Base-by-base conservation (phyloP, 1,140 invertebrate species). In the Musca vetustissima region DNA sequence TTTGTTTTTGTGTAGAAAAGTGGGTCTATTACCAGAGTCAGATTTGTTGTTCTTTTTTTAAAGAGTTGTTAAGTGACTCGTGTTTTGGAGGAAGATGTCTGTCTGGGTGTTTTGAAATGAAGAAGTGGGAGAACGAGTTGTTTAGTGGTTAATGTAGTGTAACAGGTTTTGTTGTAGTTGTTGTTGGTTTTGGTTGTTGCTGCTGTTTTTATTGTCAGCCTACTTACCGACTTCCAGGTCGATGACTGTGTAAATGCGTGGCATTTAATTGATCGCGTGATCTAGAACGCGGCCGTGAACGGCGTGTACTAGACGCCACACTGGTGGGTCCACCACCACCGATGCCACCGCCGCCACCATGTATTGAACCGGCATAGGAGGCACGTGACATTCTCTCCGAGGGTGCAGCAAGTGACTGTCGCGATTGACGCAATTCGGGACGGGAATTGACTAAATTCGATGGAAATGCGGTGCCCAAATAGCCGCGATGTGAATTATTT, bases 341-440 rank as follows among this genome's bases (percentile, higher is more conserved):
- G 11, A 43, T 11, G 11, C 36, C 36, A 11, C 36, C 36, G 11
- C 36, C 36, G 11, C 36, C 36, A 7, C 74, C 84, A 25, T 86
- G 86, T n/a, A 86, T 85, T 36, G 86, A 85, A 72, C 86, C 78
- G 82, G 88, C 85, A 80, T 91, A 81, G 75, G 88, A 90, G 67
- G 88, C 85, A 57, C 91, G 86, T 1, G 90, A 91, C 84, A 92
- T 89, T 53, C 92, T 87, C 74, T 94, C 92, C 7, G 91, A 92
- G 64, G 90, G 88, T 68, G 89, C 90, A 17, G 92, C 90, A 73
- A 94, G 79, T 1, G 92, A 93, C 78, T 93, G 92, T 21, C 92
- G 86, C 15, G 92, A 93, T 78, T 93, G 92, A 55, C 92, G 87
- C 68, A 94, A 82, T 83, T 93, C 92, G 86, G 91, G 90, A 83